Percentiles rank a stretch among this genome's conserved stretches.
Evolutionary conservation across 2,888 invertebrate genomes (phyloP).

Genomic region (Mesorhabditis belari): DNA sequence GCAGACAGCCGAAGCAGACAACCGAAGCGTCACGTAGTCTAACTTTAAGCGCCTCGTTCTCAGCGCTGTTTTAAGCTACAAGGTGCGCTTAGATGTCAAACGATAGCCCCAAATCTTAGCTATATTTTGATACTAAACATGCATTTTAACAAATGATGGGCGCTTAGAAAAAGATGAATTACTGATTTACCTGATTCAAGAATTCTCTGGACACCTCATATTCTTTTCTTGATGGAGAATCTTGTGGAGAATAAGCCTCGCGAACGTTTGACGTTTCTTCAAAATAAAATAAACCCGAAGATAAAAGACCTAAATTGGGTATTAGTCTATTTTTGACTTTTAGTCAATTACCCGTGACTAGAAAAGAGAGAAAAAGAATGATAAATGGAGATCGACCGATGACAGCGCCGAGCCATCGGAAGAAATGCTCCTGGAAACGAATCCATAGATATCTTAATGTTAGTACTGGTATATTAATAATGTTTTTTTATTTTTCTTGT

Average conservation of each 20-base stretch:
- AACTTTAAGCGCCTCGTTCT: too few relatives aligned
- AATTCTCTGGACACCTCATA: slow-evolving; percentile 43
- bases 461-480: too few relatives aligned
- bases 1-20: too few relatives aligned
- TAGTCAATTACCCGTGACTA: neutral
- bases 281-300: slow-evolving; percentile 34
- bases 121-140: neutral
- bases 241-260: slow-evolving; percentile 43
- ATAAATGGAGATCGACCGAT: slow-evolving; percentile 25
- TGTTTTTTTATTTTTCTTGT: slow-evolving; percentile 26
- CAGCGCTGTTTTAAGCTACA: neutral
- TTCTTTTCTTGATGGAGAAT: slow-evolving; percentile 37
- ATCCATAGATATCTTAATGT: neutral
- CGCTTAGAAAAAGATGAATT: too few relatives aligned
- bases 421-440: slow-evolving; percentile 6
- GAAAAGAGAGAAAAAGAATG: slow-evolving; percentile 13
- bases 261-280: slow-evolving; percentile 43
- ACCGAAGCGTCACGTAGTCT: too few relatives aligned
- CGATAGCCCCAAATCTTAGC: neutral
- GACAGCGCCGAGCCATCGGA: slow-evolving; percentile 26
- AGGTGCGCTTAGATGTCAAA: too few relatives aligned
- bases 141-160: too few relatives aligned
- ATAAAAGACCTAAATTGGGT: slow-evolving; percentile 17
- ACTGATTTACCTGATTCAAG: slow-evolving; percentile 35
- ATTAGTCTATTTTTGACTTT: neutral